Conservation (phyloP, 2,888 invertebrate genomes). For the Uropetala carovei region DNA sequence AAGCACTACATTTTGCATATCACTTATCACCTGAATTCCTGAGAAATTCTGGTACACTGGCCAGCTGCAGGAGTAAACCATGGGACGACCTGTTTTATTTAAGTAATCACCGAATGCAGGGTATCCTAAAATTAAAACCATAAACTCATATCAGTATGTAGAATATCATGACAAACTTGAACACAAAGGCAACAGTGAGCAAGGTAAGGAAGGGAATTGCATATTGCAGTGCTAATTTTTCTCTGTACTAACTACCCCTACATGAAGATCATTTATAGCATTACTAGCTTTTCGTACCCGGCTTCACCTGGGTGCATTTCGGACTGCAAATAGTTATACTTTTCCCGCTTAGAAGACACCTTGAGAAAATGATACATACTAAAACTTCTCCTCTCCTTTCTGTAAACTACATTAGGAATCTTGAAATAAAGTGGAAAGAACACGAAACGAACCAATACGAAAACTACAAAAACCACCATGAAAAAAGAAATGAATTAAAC, state of each 20-base stretch:
- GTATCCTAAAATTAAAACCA: conserved; percentile 78
- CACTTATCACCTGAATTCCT: conserved; percentile 75
- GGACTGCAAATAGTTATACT: no score
- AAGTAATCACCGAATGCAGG: conserved; percentile 82
- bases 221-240: neutral
- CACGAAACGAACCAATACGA: no score
- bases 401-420: no score
- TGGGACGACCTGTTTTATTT: conserved; percentile 85
- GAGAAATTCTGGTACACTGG: conserved; percentile 85
- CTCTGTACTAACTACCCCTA: no score
- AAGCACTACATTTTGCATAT: conserved; percentile 67
- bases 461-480: no score
- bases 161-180: neutral
- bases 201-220: neutral
- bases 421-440: no score
- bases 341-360: no score
- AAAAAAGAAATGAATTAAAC: no score
- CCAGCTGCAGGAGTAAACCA: conserved; percentile 91
- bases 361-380: no score
- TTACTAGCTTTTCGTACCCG: no score
- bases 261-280: neutral
- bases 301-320: no score
- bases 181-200: neutral
- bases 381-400: no score
- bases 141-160: neutral